Percentiles rank a stretch among this genome's conserved stretches.
Conservation (phyloP, 2,888 invertebrate species). For the Hetaerina titia region DNA sequence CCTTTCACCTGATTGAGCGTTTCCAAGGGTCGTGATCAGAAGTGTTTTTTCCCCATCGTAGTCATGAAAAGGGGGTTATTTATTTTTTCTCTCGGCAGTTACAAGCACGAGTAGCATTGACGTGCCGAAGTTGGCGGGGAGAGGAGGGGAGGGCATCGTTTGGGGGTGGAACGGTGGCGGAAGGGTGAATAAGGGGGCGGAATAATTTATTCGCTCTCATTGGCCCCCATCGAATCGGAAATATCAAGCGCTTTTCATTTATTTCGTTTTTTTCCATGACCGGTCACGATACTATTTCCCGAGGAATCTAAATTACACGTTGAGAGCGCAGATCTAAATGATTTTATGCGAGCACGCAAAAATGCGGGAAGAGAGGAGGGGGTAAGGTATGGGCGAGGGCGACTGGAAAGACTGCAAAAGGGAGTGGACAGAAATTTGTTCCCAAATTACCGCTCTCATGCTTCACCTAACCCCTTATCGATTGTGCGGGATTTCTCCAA, state of each 20-base stretch:
- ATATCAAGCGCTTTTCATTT: slow-evolving; percentile 44
- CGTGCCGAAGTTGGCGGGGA: background rate
- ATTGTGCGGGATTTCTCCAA: background rate
- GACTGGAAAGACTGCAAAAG: background rate
- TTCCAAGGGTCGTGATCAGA: background rate
- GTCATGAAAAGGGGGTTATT: background rate
- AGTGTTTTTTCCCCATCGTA: background rate
- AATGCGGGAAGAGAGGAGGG: background rate
- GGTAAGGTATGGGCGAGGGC: background rate
- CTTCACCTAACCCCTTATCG: background rate
- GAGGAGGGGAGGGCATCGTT: background rate
- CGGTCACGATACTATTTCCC: slow-evolving; percentile 36
- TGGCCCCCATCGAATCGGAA: slow-evolving; percentile 18
- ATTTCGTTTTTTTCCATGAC: background rate
- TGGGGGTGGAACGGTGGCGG: background rate
- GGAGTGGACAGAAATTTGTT: background rate
- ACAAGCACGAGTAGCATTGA: slow-evolving; percentile 13
- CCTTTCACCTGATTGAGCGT: background rate
- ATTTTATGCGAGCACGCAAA: slow-evolving; percentile 37
- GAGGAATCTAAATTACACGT: slow-evolving; percentile 53
- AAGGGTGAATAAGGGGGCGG: background rate
- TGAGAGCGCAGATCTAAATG: slow-evolving; percentile 24
- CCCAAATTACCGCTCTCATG: slow-evolving; percentile 35
- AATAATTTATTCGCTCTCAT: background rate
- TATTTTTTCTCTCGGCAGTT: background rate